Conservation (phyloP, 2,797 vertebrate genomes). For the Diceros bicornis region DNA sequence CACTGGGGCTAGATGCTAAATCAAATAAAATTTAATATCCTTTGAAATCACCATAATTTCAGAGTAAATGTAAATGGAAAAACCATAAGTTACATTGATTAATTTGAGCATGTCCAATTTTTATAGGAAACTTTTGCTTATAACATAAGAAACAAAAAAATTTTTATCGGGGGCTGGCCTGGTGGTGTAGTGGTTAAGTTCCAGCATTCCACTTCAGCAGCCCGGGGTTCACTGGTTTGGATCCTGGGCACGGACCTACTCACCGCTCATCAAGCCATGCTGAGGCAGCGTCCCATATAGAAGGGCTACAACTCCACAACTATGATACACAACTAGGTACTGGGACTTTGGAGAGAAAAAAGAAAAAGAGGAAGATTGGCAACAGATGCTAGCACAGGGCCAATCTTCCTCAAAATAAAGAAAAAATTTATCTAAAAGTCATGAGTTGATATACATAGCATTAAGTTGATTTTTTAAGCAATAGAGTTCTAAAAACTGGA, state of each 20-base stretch:
- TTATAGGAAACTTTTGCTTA: conserved; percentile 48
- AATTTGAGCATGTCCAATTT: conserved; percentile 46
- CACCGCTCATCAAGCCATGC: too few relatives aligned
- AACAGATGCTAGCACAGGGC: too few relatives aligned
- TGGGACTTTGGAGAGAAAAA: too few relatives aligned
- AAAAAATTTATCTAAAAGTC: conserved; percentile 23
- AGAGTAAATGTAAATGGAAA: conserved; percentile 61
- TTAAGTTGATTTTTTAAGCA: background rate
- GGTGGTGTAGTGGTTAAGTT: too few relatives aligned
- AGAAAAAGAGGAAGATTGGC: too few relatives aligned
- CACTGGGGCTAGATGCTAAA: conserved; percentile 62
- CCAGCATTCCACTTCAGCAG: too few relatives aligned
- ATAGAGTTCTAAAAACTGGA: background rate
- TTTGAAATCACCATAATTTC: conserved; percentile 74
- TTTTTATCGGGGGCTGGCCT: background rate
- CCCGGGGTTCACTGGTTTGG: too few relatives aligned
- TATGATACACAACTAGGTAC: too few relatives aligned
- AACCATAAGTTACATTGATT: conserved; percentile 60
- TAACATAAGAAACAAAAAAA: background rate
- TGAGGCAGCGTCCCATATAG: too few relatives aligned
- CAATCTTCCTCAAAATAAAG: too few relatives aligned
- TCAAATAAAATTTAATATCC: conserved; percentile 75
- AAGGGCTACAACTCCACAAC: too few relatives aligned
- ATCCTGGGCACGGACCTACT: too few relatives aligned
- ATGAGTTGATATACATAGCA: background rate